Evolutionary conservation across 2,113 vertebrate species (phyloP).

Genomic region (human): DNA sequence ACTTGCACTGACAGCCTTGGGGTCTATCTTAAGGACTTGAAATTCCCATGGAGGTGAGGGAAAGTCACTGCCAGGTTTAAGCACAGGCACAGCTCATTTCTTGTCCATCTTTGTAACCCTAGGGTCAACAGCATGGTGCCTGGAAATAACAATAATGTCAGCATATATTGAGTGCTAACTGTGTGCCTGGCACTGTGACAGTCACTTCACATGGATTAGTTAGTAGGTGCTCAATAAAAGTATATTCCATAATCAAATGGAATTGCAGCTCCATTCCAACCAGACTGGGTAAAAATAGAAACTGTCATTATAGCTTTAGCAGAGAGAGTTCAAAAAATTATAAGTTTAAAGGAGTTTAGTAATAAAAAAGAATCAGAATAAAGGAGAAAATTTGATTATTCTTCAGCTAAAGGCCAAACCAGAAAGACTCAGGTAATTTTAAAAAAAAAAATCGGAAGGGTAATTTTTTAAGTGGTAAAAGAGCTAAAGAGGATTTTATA

Average conservation of each 20-base stretch:
- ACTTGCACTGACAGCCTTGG: neutral
- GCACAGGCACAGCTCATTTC: neutral
- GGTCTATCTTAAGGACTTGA: neutral
- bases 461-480: constrained; percentile 55
- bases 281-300: neutral
- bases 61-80: neutral
- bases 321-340: neutral
- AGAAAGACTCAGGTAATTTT: constrained; percentile 34
- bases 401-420: constrained; percentile 53
- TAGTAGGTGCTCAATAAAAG: neutral
- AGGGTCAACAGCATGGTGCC: neutral
- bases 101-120: neutral
- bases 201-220: too few species aligned
- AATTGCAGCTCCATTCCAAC: neutral
- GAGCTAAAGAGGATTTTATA: constrained; percentile 48
- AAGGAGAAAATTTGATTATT: constrained; percentile 46
- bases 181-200: neutral
- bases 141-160: neutral
- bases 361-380: constrained; percentile 32
- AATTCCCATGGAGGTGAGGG: neutral
- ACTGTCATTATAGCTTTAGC: neutral
- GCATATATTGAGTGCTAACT: neutral
- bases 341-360: constrained; percentile 17
- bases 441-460: neutral
- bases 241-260: neutral